phyloP scores from a whole-genome alignment of 2,888 invertebrate species.

The Chaetogeoica ovagalla region DNA sequence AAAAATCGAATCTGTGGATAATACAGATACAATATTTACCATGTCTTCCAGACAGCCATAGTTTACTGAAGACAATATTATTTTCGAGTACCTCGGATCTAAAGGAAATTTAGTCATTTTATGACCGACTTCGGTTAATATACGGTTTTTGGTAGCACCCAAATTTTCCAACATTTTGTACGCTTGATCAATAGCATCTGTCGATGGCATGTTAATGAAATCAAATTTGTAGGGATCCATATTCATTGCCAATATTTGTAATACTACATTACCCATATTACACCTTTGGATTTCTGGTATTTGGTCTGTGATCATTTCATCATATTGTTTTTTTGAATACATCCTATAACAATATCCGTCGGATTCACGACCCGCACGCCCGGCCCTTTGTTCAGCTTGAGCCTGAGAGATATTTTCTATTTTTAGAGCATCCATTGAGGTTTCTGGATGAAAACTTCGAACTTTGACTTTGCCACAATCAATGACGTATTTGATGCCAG shows the following conservation, averaged over 20 bases:
- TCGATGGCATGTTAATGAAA: slow-evolving; percentile 85
- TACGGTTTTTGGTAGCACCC: slow-evolving; percentile 70
- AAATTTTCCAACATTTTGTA: slow-evolving; percentile 60
- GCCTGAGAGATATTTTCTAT: slow-evolving; percentile 85
- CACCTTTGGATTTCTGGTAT: slow-evolving; percentile 85
- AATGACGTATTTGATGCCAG: slow-evolving; percentile 83
- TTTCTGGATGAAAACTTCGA: slow-evolving; percentile 76
- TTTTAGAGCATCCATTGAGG: slow-evolving; percentile 80
- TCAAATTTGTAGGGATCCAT: slow-evolving; percentile 82
- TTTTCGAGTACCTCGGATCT: slow-evolving; percentile 85
- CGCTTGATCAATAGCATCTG: slow-evolving; percentile 62
- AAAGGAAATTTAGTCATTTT: slow-evolving; percentile 90
- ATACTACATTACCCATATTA: slow-evolving; percentile 72
- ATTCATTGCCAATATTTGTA: slow-evolving; percentile 83
- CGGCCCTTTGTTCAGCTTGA: slow-evolving; percentile 90
- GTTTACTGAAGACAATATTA: slow-evolving; percentile 75
- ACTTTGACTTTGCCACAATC: slow-evolving; percentile 90
- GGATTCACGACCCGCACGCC: slow-evolving; percentile 86
- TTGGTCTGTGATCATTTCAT: slow-evolving; percentile 70
- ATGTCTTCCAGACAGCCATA: slow-evolving; percentile 76
- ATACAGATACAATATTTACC: slow-evolving; percentile 80
- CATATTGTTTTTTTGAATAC: slow-evolving; percentile 78
- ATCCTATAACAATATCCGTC: slow-evolving; percentile 85
- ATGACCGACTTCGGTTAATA: slow-evolving; percentile 77
- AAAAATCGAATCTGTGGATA: slow-evolving; percentile 87